Percentiles rank a stretch among this genome's conserved stretches.
Evolutionary conservation across 1,140 invertebrate genomes (phyloP).

Genomic region (Drosophila teissieri): DNA sequence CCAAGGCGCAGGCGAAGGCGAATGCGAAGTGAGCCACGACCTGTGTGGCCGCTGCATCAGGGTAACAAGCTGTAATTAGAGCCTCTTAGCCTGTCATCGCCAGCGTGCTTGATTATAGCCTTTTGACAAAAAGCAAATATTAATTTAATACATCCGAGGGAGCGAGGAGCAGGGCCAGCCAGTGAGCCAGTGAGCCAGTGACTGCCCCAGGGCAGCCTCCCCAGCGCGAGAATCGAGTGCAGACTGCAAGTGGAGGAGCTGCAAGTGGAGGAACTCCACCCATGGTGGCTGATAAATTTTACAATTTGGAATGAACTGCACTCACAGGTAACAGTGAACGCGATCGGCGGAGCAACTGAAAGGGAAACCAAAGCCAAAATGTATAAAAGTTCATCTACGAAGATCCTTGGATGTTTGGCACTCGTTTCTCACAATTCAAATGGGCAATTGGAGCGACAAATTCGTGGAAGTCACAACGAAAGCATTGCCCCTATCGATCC

Average conservation of each 20-base stretch:
- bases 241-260: background rate
- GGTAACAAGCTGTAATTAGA: conserved; percentile 84
- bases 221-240: no score
- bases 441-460: background rate
- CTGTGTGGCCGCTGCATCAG: conserved; percentile 76
- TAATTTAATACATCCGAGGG: conserved; percentile 78
- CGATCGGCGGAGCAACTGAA: background rate
- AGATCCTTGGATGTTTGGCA: no score
- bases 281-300: conserved; percentile 21
- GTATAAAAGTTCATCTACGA: no score
- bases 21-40: conserved; percentile 73
- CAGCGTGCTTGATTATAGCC: conserved; percentile 83
- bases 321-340: conserved; percentile 17
- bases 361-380: no score
- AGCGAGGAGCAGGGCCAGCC: conserved; percentile 18
- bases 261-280: conserved; percentile 4
- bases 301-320: no score
- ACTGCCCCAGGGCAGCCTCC: conserved; percentile 32
- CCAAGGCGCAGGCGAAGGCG: background rate
- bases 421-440: conserved; percentile 1
- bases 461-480: conserved; percentile 31
- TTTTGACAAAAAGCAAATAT: conserved; percentile 84
- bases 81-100: conserved; percentile 84
- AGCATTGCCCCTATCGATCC: conserved; percentile 37
- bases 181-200: conserved; percentile 30